phyloP scores from a whole-genome alignment of 2,888 invertebrate species.

The Polyommatus icarus region DNA sequence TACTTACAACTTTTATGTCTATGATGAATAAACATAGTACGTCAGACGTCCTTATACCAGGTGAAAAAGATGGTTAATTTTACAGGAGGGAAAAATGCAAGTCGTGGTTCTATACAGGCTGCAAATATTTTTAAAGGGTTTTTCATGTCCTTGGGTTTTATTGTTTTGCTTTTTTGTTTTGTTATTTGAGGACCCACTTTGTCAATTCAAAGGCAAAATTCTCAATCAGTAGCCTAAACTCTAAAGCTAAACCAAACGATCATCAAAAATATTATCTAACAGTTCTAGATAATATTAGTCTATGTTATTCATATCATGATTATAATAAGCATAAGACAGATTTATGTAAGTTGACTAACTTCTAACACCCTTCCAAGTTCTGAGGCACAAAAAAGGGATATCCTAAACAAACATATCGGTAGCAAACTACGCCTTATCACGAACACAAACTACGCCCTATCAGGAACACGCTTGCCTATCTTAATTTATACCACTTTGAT shows the following conservation, averaged over 20 bases:
- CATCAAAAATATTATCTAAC: too few relatives aligned
- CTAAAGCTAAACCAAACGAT: too few relatives aligned
- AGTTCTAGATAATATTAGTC: too few relatives aligned
- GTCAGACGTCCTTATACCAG: neutral
- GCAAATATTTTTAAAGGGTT: neutral
- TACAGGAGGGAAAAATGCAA: neutral
- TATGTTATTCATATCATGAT: too few relatives aligned
- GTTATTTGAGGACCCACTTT: neutral
- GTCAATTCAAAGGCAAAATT: too few relatives aligned
- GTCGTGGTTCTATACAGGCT: neutral
- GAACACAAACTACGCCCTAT: neutral
- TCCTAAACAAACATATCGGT: conserved; percentile 24
- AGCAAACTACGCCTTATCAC: neutral
- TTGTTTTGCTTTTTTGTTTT: neutral
- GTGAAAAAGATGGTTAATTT: neutral
- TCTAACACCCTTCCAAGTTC: neutral
- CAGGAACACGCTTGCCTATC: conserved; percentile 7
- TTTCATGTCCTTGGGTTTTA: neutral
- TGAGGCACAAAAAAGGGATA: neutral
- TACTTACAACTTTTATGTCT: neutral
- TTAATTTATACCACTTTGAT: conserved; percentile 21
- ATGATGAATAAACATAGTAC: neutral
- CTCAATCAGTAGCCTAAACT: too few relatives aligned
- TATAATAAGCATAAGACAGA: neutral
- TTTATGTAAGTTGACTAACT: neutral